Conservation (phyloP, 2,113 vertebrate species). For the Dasypus novemcinctus region DNA sequence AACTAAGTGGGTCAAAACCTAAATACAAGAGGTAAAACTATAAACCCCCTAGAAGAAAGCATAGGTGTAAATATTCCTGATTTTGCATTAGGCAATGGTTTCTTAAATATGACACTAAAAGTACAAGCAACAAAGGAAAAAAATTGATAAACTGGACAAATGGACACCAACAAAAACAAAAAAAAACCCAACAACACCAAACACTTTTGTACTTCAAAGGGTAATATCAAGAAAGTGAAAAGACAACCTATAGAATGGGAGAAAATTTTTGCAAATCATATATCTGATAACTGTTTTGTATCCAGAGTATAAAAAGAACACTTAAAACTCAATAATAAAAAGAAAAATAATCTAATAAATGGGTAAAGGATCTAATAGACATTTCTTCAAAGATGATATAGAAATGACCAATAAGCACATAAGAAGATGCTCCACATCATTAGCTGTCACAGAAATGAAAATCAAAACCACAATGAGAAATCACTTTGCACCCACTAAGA, state of each 20-base stretch:
- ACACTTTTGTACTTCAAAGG: background rate
- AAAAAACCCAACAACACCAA: too few relatives aligned
- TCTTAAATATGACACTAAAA: too few relatives aligned
- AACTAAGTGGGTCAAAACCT: background rate
- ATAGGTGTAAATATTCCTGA: too few relatives aligned
- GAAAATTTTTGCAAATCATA: background rate
- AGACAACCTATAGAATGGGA: background rate
- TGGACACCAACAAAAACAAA: background rate
- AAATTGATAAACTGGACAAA: background rate
- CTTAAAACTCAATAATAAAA: background rate
- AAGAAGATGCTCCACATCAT: background rate
- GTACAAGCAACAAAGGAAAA: background rate
- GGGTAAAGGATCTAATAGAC: background rate
- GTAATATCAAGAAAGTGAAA: background rate
- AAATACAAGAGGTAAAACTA: too few relatives aligned
- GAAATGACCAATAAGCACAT: too few relatives aligned
- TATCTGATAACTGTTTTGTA: background rate
- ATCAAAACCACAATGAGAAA: background rate
- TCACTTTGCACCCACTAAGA: too few relatives aligned
- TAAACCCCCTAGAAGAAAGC: too few relatives aligned
- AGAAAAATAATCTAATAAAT: background rate
- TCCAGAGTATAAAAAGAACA: background rate
- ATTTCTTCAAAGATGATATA: slow-evolving; percentile 8
- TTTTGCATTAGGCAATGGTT: too few relatives aligned
- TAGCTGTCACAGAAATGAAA: background rate